phyloP scores from a whole-genome alignment of 2,888 invertebrate species.

The Drosophila crucigera region DNA sequence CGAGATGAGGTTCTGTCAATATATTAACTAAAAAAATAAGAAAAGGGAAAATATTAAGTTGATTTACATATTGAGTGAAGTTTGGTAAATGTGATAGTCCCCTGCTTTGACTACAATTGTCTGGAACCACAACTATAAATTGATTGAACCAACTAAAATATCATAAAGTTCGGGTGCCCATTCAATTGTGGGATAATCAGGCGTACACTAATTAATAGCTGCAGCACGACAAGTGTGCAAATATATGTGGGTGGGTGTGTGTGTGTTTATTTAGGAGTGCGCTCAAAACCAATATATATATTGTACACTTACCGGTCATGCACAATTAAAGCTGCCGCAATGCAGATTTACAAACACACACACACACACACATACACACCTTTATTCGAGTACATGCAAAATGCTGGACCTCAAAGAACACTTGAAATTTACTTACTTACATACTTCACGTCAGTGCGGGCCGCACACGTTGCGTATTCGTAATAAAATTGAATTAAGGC shows the following conservation, averaged over 20 bases:
- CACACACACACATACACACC: conserved; percentile 4
- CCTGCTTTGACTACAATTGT: not conserved
- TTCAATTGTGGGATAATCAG: conserved; percentile 36
- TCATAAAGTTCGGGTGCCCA: conserved; percentile 21
- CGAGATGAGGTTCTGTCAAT: not conserved
- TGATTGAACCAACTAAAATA: not conserved
- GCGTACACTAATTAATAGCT: conserved; percentile 62
- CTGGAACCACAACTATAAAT: not conserved
- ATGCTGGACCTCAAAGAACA: conserved; percentile 18
- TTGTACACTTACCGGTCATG: conserved; percentile 14
- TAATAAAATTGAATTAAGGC: conserved; percentile 73
- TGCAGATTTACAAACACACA: conserved; percentile 52
- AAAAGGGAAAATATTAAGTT: not conserved
- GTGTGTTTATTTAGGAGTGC: conserved; percentile 18
- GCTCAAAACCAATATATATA: conserved; percentile 26
- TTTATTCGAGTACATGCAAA: conserved; percentile 1
- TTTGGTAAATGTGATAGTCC: not conserved
- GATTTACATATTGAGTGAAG: not conserved
- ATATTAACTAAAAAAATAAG: not conserved
- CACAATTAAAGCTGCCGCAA: conserved; percentile 60
- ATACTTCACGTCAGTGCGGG: conserved; percentile 43
- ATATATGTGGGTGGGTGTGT: conserved; percentile 10
- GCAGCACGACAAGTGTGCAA: conserved; percentile 17
- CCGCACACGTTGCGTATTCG: conserved; percentile 65
- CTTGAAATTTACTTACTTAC: conserved; percentile 49